Evolutionary conservation across 2,113 vertebrate species (phyloP).

Genomic region (Anguilla japonica): DNA sequence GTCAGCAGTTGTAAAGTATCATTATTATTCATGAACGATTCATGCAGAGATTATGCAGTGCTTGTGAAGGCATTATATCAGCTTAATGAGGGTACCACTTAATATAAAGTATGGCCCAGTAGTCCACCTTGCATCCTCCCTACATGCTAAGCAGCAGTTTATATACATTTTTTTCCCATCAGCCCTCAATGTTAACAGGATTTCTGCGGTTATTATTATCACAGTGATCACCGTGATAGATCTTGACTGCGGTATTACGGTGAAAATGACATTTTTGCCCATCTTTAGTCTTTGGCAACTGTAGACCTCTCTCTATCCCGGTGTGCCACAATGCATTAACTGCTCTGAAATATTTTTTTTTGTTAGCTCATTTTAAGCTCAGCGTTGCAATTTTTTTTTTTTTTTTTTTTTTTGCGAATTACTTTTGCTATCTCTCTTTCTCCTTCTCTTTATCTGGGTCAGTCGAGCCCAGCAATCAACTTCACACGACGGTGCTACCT

Average conservation of each 20-base stretch:
- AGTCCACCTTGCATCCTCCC: neutral
- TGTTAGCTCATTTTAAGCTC: neutral
- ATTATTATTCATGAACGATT: conserved; percentile 1
- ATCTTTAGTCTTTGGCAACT: neutral
- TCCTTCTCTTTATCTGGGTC: conserved; percentile 27
- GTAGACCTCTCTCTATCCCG: neutral
- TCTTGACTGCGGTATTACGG: neutral
- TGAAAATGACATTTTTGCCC: neutral
- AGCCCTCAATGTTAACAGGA: neutral
- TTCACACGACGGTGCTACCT: conserved; percentile 4
- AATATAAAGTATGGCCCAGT: neutral
- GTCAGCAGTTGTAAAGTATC: neutral
- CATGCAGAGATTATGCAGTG: neutral
- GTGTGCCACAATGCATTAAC: neutral
- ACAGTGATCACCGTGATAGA: neutral
- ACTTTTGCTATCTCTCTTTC: neutral
- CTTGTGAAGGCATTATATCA: neutral
- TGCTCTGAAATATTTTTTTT: neutral
- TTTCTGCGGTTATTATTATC: neutral
- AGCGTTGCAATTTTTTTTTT: neutral
- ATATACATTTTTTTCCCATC: neutral
- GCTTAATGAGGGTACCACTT: neutral
- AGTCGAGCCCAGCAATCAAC: conserved; percentile 27
- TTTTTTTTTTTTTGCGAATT: neutral
- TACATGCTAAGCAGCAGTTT: neutral